phyloP scores from a whole-genome alignment of 2,888 invertebrate genomes.

The Catocala sponsa region DNA sequence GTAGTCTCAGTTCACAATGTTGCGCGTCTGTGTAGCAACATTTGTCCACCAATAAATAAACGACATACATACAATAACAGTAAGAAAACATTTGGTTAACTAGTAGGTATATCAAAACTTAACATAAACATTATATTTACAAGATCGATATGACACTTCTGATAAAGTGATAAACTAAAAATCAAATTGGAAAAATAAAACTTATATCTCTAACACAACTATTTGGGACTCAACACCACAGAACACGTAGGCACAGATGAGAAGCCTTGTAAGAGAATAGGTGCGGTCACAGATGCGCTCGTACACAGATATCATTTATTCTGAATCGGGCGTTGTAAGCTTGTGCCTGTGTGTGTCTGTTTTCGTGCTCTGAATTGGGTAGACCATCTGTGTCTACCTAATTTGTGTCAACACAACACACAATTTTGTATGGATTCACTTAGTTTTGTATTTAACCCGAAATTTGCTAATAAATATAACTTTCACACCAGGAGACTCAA shows the following conservation, averaged over 20 bases:
- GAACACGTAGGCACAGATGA: no score
- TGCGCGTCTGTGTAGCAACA: background rate
- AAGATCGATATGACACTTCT: constrained; percentile 28
- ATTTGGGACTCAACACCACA: background rate
- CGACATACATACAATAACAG: constrained; percentile 21
- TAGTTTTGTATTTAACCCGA: constrained; percentile 12
- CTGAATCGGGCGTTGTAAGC: no score
- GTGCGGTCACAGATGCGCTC: no score
- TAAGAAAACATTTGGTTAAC: constrained; percentile 27
- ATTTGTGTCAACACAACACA: background rate
- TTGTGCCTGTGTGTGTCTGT: no score
- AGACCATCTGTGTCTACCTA: no score
- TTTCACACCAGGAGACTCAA: no score
- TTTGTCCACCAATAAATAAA: background rate
- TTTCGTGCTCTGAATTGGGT: no score
- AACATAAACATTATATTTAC: constrained; percentile 23
- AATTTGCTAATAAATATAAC: constrained; percentile 8
- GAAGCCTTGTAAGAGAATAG: no score
- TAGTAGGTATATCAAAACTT: constrained; percentile 28
- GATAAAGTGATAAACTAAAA: constrained; percentile 21
- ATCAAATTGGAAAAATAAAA: constrained; percentile 25
- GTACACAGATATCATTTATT: no score
- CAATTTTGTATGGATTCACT: background rate
- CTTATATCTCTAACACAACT: constrained; percentile 22
- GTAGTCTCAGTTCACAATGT: no score